Percentiles rank a stretch among this genome's conserved stretches.
Conservation (phyloP, 2,113 vertebrate species). For the Phaethornis superciliosus region DNA sequence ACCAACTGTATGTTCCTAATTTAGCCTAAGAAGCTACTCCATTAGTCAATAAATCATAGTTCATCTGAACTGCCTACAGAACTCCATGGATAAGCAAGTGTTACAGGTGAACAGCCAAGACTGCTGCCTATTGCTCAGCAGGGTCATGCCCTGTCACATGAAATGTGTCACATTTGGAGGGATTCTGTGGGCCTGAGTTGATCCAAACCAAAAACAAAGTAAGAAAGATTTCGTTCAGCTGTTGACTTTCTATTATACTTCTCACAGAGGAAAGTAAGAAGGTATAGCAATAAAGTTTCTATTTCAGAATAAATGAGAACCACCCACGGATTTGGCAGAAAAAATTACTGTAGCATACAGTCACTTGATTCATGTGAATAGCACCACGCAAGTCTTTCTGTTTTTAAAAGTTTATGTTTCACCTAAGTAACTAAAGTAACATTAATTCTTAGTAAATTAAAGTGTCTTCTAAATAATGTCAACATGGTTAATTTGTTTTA, state of each 20-base stretch:
- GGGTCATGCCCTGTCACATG: neutral
- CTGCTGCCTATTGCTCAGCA: neutral
- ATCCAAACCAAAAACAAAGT: neutral
- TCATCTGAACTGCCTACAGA: neutral
- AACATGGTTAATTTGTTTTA: conserved; percentile 30
- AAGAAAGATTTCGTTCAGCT: neutral
- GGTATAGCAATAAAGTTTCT: neutral
- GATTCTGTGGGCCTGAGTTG: neutral
- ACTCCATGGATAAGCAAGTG: neutral
- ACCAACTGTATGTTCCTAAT: neutral
- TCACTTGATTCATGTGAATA: neutral
- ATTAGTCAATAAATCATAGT: neutral
- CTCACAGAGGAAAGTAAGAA: neutral
- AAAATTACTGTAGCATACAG: neutral
- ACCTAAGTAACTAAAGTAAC: conserved; percentile 13
- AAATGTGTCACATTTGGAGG: neutral
- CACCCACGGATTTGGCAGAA: neutral
- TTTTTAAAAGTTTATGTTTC: neutral
- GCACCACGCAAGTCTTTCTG: neutral
- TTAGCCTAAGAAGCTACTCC: neutral
- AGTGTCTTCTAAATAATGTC: conserved; percentile 2
- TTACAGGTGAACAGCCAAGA: neutral
- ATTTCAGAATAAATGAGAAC: conserved; percentile 2
- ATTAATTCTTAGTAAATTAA: conserved; percentile 9
- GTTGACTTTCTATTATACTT: neutral